Evolutionary conservation across 2,888 invertebrate species (phyloP).

Genomic region (Ectemnius continuus): DNA sequence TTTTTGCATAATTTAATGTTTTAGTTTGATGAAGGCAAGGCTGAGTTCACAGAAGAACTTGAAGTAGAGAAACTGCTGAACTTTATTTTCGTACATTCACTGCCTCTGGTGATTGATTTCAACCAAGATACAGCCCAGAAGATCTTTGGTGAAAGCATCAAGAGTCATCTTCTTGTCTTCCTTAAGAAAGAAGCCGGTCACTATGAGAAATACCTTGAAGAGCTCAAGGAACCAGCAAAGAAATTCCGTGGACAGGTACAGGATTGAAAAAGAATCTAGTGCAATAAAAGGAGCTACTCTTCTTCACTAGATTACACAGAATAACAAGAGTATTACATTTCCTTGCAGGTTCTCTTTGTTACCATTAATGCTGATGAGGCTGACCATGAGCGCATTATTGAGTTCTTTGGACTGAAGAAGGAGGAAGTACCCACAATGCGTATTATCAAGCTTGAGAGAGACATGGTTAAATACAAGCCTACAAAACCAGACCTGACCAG

Average conservation of each 20-base stretch:
- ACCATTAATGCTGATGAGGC: conserved; percentile 96
- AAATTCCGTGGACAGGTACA: conserved; percentile 90
- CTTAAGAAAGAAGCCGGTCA: conserved; percentile 93
- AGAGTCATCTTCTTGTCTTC: conserved; percentile 97
- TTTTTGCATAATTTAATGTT: conserved; percentile 45
- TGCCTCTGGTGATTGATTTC: conserved; percentile 96
- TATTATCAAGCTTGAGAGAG: conserved; percentile 96
- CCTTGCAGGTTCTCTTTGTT: conserved; percentile 89
- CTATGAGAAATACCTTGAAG: conserved; percentile 88
- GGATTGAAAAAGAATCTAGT: not conserved
- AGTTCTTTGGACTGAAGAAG: conserved; percentile 99
- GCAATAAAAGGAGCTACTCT: not conserved
- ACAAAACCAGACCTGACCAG: conserved; percentile 84
- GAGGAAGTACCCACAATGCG: conserved; percentile 94
- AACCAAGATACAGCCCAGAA: conserved; percentile 98
- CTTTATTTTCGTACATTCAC: conserved; percentile 90
- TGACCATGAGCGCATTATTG: conserved; percentile 97
- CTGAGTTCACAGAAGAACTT: conserved; percentile 85
- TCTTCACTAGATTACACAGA: not conserved
- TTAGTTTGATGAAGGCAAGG: conserved; percentile 92
- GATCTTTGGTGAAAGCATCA: conserved; percentile 98
- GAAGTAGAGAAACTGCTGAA: conserved; percentile 86
- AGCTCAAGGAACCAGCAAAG: conserved; percentile 90
- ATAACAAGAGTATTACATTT: conserved; percentile 21
- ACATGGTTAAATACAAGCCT: conserved; percentile 99